Evolutionary conservation across 1,140 invertebrate genomes (phyloP), one percentile per base, ranked within the genome.

Genomic region (Leptonema lineaticorne): DNA sequence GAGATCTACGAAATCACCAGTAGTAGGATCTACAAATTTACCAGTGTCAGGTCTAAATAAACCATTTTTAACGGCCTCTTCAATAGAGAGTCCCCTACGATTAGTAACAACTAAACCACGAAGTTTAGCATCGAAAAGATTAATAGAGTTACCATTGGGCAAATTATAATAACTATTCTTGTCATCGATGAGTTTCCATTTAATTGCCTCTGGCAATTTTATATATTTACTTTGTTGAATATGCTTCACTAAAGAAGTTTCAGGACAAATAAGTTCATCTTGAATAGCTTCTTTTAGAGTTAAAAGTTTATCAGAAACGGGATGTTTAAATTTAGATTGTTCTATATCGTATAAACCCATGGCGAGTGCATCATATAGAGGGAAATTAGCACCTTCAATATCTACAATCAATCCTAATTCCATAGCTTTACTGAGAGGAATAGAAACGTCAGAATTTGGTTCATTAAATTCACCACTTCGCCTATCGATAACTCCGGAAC

Each of bases 401-500:
- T 95, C 92, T 14, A 94, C 84, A 72, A 95, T 92, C 28, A 92
- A 83, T 14, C 91, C 92, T 72, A 88, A 75, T 50, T 89, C 87
- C 70, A 94, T 80, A 1, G 93, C 93, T 72, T 89, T 84, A 14
- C 86, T 87, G 3, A 94, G 76, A 24, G 89, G 80, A 16, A 95
- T 84, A 66, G 83, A 80, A 53, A 82, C 82, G 62, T 88, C 87
- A 8, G 87, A 87, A 50, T 86, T 84, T 0, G 88, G 89, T 74
- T 92, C 89, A 71, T 86, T 87, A 75, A 95, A 94, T 69, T 87
- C 88, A 2, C 93, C 92, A 41, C 84, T 86, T 67, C 89, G 81
- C 69, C 91, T 85, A 78, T 96, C 92, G 72, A 96, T 90, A n/a
- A 96, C 87, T 24, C 91, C 90, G 68, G 85, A 85, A 37, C 90